phyloP scores from a whole-genome alignment of 2,888 invertebrate species.

The Euplagia quadripunctaria region DNA sequence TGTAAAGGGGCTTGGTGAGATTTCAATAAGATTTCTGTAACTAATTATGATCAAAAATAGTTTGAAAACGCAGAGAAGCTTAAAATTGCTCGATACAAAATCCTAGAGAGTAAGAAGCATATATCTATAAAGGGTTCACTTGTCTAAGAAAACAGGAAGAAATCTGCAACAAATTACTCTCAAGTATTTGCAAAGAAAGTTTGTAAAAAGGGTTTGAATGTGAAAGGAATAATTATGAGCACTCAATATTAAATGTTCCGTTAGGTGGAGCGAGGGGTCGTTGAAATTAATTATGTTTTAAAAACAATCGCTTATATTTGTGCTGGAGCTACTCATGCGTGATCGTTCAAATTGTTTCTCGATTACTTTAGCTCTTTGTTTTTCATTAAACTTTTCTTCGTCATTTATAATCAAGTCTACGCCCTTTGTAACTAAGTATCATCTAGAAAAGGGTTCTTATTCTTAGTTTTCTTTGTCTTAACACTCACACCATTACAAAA shows the following conservation, averaged over 20 bases:
- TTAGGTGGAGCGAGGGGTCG: constrained; percentile 80
- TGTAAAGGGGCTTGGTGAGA: too few species aligned
- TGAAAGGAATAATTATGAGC: constrained; percentile 86
- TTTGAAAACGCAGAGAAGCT: too few species aligned
- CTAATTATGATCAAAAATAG: too few species aligned
- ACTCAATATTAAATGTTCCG: constrained; percentile 87
- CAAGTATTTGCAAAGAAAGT: constrained; percentile 76
- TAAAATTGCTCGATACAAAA: neutral
- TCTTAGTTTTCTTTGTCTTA: constrained; percentile 33
- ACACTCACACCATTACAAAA: neutral
- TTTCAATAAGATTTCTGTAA: too few species aligned
- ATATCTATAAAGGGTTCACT: constrained; percentile 23
- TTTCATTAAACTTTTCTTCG: constrained; percentile 81
- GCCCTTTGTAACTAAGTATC: constrained; percentile 44
- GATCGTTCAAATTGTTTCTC: constrained; percentile 85
- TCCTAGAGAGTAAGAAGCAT: constrained; percentile 10
- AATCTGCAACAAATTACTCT: constrained; percentile 64
- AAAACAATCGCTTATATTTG: constrained; percentile 86
- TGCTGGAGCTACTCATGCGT: constrained; percentile 83
- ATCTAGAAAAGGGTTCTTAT: constrained; percentile 39
- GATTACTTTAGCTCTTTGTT: constrained; percentile 84
- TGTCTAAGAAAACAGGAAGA: constrained; percentile 60
- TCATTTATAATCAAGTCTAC: constrained; percentile 57
- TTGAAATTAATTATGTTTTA: constrained; percentile 86
- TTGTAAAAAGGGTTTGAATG: constrained; percentile 80